A percentile compares a stretch with the other conserved stretches of the same genome.
Evolutionary conservation across 2,888 invertebrate genomes (phyloP).

Genomic region (Drosophila nr. perissopoda): DNA sequence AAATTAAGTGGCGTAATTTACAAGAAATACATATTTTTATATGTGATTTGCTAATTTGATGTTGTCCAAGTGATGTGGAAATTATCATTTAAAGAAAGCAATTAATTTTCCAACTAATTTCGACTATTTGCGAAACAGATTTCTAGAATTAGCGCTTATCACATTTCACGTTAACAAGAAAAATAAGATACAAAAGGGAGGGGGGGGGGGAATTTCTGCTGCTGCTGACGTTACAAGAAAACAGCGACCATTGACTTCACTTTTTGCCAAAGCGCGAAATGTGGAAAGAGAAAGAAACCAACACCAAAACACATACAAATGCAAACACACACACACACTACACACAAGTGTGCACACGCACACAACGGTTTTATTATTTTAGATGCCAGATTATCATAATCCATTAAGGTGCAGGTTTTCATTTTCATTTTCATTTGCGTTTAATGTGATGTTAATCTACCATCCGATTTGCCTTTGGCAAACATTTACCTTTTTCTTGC

Average conservation of each 20-base stretch:
- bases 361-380: constrained; percentile 27
- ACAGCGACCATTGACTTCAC: constrained; percentile 54
- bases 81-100: constrained; percentile 52
- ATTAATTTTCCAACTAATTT: constrained; percentile 64
- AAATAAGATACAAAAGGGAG: constrained; percentile 28
- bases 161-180: constrained; percentile 63
- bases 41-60: neutral
- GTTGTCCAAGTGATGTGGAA: constrained; percentile 32
- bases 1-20: neutral
- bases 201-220: constrained; percentile 7
- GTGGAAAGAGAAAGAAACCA: constrained; percentile 7
- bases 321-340: constrained; percentile 4
- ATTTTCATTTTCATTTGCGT: constrained; percentile 36
- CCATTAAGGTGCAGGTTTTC: constrained; percentile 38
- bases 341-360: constrained; percentile 2
- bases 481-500: constrained; percentile 42
- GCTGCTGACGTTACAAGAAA: constrained; percentile 56
- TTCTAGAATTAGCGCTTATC: constrained; percentile 48
- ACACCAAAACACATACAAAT: constrained; percentile 13
- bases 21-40: neutral
- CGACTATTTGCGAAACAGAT: constrained; percentile 23
- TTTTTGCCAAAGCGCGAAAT: constrained; percentile 18
- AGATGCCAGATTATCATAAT: constrained; percentile 42
- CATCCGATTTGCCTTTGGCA: constrained; percentile 71
- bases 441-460: constrained; percentile 71